Percentiles rank a stretch among this genome's conserved stretches.
Evolutionary conservation across 2,797 vertebrate species (phyloP).

Genomic region (Pipistrellus nathusii): DNA sequence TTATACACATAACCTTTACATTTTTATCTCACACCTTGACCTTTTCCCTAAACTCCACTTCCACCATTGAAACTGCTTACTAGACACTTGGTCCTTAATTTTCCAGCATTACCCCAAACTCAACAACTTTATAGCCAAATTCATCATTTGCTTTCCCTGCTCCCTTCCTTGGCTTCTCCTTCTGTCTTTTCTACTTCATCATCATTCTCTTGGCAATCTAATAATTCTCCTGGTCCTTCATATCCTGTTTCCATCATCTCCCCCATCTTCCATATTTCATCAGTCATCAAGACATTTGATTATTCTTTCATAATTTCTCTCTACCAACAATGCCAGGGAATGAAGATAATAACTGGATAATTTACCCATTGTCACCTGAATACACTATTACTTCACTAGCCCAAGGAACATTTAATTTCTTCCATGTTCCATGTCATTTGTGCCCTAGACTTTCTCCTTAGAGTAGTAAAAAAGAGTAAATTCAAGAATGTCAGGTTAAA

Average conservation of each 20-base stretch:
- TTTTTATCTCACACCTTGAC: not conserved
- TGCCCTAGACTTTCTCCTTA: not conserved
- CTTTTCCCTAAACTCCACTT: not conserved
- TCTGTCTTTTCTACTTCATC: not conserved
- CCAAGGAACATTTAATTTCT: not conserved
- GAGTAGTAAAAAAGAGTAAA: conserved; percentile 38
- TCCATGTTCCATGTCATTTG: not conserved
- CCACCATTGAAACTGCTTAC: not conserved
- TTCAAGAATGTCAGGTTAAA: not conserved
- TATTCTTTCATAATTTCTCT: not conserved
- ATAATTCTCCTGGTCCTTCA: too few relatives aligned
- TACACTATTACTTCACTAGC: not conserved
- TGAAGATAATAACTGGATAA: not conserved
- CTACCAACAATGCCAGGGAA: not conserved
- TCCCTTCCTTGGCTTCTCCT: not conserved
- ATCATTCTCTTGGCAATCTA: not conserved
- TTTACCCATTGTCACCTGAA: not conserved
- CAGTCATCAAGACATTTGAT: not conserved
- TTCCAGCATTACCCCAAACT: not conserved
- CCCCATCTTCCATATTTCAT: not conserved
- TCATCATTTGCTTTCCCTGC: not conserved
- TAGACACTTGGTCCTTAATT: not conserved
- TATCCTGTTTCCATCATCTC: not conserved
- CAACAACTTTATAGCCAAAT: not conserved
- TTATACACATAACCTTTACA: not conserved